phyloP scores from a whole-genome alignment of 2,797 vertebrate genomes.

The Oreonectes daqikongensis region DNA sequence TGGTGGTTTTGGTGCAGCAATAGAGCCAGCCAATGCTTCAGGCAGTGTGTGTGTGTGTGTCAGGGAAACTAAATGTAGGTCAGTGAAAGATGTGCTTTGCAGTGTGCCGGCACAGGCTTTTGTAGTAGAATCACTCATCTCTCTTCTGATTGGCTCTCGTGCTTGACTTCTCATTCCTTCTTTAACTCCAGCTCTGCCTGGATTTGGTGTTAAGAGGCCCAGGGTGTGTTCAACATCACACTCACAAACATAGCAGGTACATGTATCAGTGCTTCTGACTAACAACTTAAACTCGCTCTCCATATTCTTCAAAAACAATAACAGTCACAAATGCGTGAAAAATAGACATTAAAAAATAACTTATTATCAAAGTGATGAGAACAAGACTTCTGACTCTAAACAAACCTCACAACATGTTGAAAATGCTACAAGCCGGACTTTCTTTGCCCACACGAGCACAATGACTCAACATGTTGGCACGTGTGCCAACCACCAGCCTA shows the following conservation, averaged over 20 bases:
- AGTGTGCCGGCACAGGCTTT: slow-evolving; percentile 51
- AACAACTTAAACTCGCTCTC: neutral
- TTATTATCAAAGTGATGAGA: too few relatives aligned
- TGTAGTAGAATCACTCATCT: slow-evolving; percentile 47
- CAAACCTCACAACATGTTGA: too few relatives aligned
- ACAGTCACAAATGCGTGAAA: neutral
- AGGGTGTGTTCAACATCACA: slow-evolving; percentile 47
- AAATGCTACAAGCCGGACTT: neutral
- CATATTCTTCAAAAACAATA: neutral
- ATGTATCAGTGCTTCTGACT: neutral
- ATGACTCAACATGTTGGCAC: neutral
- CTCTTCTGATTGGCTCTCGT: slow-evolving; percentile 49
- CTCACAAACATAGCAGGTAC: slow-evolving; percentile 19
- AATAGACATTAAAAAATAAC: too few relatives aligned
- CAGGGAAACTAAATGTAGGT: slow-evolving; percentile 63
- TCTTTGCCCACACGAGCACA: neutral
- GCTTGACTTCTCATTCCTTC: slow-evolving; percentile 15
- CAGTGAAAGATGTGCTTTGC: slow-evolving; percentile 55
- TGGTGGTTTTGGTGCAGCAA: slow-evolving; percentile 51
- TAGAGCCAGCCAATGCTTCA: slow-evolving; percentile 48
- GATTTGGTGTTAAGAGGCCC: slow-evolving; percentile 27
- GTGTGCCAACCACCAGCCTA: too few relatives aligned
- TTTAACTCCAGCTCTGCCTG: slow-evolving; percentile 42
- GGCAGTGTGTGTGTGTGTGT: slow-evolving; percentile 28
- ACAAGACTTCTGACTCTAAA: neutral